phyloP scores from a whole-genome alignment of 1,140 invertebrate species.

The Drosophila dunni region DNA sequence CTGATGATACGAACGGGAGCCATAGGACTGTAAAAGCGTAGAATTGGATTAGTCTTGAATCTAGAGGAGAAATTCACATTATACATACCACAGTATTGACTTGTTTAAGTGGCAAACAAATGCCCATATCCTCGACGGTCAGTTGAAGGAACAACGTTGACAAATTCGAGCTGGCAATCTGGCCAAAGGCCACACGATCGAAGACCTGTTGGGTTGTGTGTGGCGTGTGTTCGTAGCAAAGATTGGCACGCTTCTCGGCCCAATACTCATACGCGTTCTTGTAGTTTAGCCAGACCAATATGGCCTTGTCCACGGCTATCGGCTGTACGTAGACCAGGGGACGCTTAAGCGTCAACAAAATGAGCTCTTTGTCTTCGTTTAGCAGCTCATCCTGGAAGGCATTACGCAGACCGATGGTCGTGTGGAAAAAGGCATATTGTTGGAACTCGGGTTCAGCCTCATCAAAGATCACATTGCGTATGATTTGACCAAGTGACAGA shows the following conservation, averaged over 20 bases:
- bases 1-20: slow-evolving; percentile 88
- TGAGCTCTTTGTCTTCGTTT: slow-evolving; percentile 96
- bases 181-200: slow-evolving; percentile 91
- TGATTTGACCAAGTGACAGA: slow-evolving; percentile 96
- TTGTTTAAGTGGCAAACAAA: slow-evolving; percentile 96
- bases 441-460: slow-evolving; percentile 98
- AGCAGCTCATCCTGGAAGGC: slow-evolving; percentile 96
- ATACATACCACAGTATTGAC: slow-evolving; percentile 85
- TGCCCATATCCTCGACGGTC: slow-evolving; percentile 98
- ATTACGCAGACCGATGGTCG: slow-evolving; percentile 93
- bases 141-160: slow-evolving; percentile 97
- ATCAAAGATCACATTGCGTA: slow-evolving; percentile 97
- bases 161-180: slow-evolving; percentile 90
- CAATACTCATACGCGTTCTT: slow-evolving; percentile 99
- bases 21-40: slow-evolving; percentile 85
- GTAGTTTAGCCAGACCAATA: slow-evolving; percentile 98
- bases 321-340: slow-evolving; percentile 98
- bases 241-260: slow-evolving; percentile 96
- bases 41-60: slow-evolving; percentile 31
- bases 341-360: slow-evolving; percentile 95
- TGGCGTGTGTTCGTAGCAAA: slow-evolving; percentile 94
- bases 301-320: slow-evolving; percentile 97
- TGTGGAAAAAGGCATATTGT: slow-evolving; percentile 98
- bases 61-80: too few species aligned
- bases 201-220: slow-evolving; percentile 86